phyloP scores from a whole-genome alignment of 2,888 invertebrate genomes.

The Omphaloscelis lunosa region DNA sequence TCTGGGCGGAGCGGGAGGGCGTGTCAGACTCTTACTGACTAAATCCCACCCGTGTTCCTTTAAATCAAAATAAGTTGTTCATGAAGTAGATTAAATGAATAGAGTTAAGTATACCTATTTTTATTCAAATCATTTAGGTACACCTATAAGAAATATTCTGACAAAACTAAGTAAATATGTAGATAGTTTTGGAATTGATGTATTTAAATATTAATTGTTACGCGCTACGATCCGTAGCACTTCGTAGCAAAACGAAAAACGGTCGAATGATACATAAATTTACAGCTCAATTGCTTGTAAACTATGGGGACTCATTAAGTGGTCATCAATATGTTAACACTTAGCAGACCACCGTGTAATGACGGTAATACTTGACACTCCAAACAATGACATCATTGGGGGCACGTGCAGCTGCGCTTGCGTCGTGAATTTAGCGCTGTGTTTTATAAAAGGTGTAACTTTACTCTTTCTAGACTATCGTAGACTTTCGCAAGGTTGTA shows the following conservation, averaged over 20 bases:
- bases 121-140: too few species aligned
- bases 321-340: conserved; percentile 82
- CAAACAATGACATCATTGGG: conserved; percentile 82
- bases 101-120: not conserved
- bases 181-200: too few species aligned
- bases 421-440: conserved; percentile 41
- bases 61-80: too few species aligned
- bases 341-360: conserved; percentile 79
- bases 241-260: conserved; percentile 28
- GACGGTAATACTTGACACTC: conserved; percentile 63
- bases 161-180: not conserved
- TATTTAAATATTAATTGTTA: conserved; percentile 13
- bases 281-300: conserved; percentile 20
- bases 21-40: too few species aligned
- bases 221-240: conserved; percentile 46
- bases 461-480: not conserved
- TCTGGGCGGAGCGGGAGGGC: too few species aligned
- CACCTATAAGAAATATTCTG: not conserved
- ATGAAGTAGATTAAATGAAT: not conserved
- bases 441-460: not conserved
- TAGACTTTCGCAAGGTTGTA: too few species aligned
- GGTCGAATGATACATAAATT: not conserved
- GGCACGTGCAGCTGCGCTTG: conserved; percentile 85
- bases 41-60: too few species aligned
- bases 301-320: conserved; percentile 76